These are phyloP conservation scores for Procambarus clarkii DNA, from an alignment of 1,140 invertebrate genomes.

Conservation along the genomic window DNA sequence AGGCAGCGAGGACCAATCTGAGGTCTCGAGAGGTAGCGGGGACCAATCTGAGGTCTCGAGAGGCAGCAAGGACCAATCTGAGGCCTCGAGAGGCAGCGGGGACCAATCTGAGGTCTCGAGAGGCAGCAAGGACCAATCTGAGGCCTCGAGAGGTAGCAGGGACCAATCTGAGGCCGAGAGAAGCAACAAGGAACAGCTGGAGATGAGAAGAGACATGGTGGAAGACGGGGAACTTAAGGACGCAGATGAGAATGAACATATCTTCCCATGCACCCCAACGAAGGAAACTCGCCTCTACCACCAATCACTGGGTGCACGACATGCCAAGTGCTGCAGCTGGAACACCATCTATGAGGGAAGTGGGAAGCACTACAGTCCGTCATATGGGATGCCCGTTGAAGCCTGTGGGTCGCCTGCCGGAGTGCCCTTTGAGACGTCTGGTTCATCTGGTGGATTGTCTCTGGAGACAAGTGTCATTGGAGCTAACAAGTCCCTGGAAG, in stretches of 20 bases:
- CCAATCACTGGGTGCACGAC: no score
- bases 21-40: background rate
- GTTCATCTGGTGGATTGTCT: no score
- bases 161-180: background rate
- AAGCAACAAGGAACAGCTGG: background rate
- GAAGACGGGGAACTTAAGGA: background rate
- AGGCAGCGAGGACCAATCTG: background rate
- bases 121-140: background rate
- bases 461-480: no score
- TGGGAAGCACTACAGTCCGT: no score
- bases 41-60: background rate
- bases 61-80: background rate
- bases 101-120: background rate
- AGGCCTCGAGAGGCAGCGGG: background rate
- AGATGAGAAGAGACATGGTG: background rate
- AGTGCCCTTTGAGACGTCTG: no score
- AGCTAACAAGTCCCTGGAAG: no score
- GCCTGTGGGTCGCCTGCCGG: no score
- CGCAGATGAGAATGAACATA: background rate
- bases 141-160: background rate
- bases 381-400: no score
- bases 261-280: background rate
- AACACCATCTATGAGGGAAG: no score
- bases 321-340: no score
- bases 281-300: no score